These are phyloP conservation scores for Sitobion miscanthi DNA, from an alignment of 1,140 invertebrate species.

Conservation along the genomic window DNA sequence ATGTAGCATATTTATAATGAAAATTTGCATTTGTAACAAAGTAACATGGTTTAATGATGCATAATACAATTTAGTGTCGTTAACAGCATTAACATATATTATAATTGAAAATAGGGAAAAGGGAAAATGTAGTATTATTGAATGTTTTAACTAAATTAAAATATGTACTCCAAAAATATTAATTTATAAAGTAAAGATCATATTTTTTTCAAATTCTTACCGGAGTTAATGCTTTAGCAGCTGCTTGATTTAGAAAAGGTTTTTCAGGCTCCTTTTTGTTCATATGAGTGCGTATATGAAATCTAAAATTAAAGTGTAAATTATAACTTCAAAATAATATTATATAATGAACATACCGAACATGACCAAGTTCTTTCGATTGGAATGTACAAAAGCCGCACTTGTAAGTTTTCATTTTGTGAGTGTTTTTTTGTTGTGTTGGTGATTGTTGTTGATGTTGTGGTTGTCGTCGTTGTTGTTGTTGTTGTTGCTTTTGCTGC, in stretches of 20 bases:
- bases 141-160: neutral
- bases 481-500: neutral
- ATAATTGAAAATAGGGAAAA: no score
- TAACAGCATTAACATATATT: no score
- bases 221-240: neutral
- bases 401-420: slow-evolving; percentile 58
- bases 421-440: neutral
- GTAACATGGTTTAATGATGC: no score
- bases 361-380: slow-evolving; percentile 58
- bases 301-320: slow-evolving; percentile 5
- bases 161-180: neutral
- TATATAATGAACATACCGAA: slow-evolving; percentile 34
- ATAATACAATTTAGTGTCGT: no score
- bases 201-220: neutral
- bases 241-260: neutral
- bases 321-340: neutral
- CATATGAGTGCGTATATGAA: slow-evolving; percentile 44
- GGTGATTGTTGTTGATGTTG: neutral
- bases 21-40: no score
- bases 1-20: no score
- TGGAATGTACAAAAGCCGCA: slow-evolving; percentile 58
- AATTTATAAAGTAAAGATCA: neutral
- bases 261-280: slow-evolving; percentile 24
- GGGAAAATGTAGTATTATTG: no score
- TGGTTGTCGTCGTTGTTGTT: neutral